phyloP scores from a whole-genome alignment of 1,140 invertebrate genomes.

The Aradophagus sp. region DNA sequence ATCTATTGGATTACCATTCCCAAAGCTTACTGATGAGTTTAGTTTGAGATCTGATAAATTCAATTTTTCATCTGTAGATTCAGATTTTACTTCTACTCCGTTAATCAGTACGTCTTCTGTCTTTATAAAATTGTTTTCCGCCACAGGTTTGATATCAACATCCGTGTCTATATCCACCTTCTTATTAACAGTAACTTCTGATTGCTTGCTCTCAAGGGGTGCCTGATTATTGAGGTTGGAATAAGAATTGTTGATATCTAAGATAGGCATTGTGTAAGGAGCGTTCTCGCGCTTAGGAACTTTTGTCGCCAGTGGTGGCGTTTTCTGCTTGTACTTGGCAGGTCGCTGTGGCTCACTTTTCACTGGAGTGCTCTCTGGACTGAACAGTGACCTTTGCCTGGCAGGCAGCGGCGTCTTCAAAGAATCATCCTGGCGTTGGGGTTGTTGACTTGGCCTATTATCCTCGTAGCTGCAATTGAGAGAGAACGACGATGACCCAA shows the following conservation, averaged over 20 bases:
- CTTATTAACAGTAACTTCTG: not conserved
- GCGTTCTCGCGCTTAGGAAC: conserved; percentile 58
- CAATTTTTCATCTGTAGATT: not conserved
- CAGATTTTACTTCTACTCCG: not conserved
- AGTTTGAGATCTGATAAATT: not conserved
- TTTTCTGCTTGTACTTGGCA: conserved; percentile 64
- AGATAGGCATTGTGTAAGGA: conserved; percentile 14
- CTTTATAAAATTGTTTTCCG: too few species aligned
- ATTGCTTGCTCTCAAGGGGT: not conserved
- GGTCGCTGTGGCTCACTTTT: conserved; percentile 42
- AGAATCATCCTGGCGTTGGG: conserved; percentile 31
- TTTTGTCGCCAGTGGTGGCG: conserved; percentile 53
- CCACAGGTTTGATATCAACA: too few species aligned
- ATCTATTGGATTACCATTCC: too few species aligned
- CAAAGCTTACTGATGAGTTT: too few species aligned
- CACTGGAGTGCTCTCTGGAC: conserved; percentile 71
- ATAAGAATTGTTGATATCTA: not conserved
- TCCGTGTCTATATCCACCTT: too few species aligned
- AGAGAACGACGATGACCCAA: conserved; percentile 26
- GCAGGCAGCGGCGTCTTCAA: conserved; percentile 40
- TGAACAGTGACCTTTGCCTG: conserved; percentile 73
- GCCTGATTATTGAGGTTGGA: conserved; percentile 6
- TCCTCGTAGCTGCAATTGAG: conserved; percentile 59
- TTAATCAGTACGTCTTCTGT: not conserved
- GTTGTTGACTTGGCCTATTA: conserved; percentile 36